phyloP scores from a whole-genome alignment of 2,888 invertebrate species.

The Conus canariensis region DNA sequence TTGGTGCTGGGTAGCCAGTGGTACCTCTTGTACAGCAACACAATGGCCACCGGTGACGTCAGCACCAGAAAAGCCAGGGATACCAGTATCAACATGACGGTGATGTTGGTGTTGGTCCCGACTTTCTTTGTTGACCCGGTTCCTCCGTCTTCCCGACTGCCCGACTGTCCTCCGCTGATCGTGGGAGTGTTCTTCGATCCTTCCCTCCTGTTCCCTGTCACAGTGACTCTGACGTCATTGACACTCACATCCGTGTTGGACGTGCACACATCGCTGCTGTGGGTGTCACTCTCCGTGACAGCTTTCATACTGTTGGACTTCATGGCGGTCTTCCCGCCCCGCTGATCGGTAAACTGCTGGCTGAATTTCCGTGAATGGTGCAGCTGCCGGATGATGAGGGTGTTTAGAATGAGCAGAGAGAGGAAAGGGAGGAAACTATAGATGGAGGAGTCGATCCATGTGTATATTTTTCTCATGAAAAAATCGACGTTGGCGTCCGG shows the following conservation, averaged over 20 bases:
- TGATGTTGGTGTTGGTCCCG: constrained; percentile 38
- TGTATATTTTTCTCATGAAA: constrained; percentile 46
- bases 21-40: constrained; percentile 44
- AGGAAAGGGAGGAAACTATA: constrained; percentile 50
- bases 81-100: constrained; percentile 51
- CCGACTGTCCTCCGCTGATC: not conserved
- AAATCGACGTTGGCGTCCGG: constrained; percentile 32
- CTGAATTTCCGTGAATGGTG: constrained; percentile 39
- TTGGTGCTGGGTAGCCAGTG: constrained; percentile 38
- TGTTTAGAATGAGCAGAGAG: constrained; percentile 46
- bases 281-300: not conserved
- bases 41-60: constrained; percentile 46
- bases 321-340: not conserved
- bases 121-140: not conserved
- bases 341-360: constrained; percentile 30
- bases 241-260: not conserved
- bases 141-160: not conserved
- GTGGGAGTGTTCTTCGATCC: not conserved
- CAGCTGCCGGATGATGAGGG: constrained; percentile 45
- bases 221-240: not conserved
- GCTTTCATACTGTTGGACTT: not conserved
- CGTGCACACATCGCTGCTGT: not conserved
- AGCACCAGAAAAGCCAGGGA: constrained; percentile 49
- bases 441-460: constrained; percentile 50
- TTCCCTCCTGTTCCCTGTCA: not conserved